Conservation (phyloP, 1,140 invertebrate genomes). For the Drosophila asahinai region DNA sequence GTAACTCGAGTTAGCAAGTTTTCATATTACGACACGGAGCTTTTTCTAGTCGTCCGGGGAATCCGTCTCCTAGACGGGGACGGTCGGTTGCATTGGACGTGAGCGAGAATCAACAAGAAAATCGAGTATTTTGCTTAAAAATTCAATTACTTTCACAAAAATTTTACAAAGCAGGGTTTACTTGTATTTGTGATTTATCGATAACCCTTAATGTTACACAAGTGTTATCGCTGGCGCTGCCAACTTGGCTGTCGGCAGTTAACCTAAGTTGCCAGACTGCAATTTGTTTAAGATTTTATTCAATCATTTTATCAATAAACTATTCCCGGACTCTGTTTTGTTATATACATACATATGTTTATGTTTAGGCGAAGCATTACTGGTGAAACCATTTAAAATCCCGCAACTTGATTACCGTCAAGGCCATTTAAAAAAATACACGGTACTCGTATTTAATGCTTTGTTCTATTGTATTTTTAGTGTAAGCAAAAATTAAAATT, state of each 20-base stretch:
- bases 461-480: too few species aligned
- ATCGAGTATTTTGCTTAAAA: conserved; percentile 26
- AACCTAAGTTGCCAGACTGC: background rate
- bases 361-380: too few species aligned
- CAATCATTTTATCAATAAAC: too few species aligned
- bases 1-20: conserved; percentile 22
- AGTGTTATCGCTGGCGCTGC: conserved; percentile 12
- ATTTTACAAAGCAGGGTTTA: conserved; percentile 34
- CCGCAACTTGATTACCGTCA: too few species aligned
- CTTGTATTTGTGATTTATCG: conserved; percentile 25
- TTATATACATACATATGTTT: too few species aligned
- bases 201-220: conserved; percentile 25
- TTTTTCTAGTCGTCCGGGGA: conserved; percentile 19
- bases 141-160: conserved; percentile 47
- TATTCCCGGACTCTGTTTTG: too few species aligned
- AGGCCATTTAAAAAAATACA: too few species aligned
- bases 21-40: conserved; percentile 30
- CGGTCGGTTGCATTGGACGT: conserved; percentile 33
- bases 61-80: background rate
- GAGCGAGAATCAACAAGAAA: conserved; percentile 16
- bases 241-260: background rate
- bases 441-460: too few species aligned
- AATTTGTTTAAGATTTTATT: too few species aligned
- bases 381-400: too few species aligned
- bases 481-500: too few species aligned